Evolutionary conservation across 2,113 vertebrate genomes (phyloP), one percentile per base, ranked within the genome.

Genomic region (Sylvilagus bachmani): DNA sequence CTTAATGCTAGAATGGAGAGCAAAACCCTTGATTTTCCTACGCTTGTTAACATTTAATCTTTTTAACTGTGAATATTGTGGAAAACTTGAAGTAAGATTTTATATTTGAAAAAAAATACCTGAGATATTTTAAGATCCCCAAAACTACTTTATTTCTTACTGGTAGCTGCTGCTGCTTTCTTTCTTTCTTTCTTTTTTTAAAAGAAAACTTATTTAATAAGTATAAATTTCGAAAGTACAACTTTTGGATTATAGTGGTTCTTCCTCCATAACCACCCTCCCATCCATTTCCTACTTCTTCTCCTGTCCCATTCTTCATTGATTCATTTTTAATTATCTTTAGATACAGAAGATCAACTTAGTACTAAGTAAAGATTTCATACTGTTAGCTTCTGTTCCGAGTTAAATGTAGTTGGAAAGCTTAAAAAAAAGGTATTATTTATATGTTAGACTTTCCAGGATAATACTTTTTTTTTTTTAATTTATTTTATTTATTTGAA

Each of bases 1-100:
- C 53, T 90, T 93, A 55, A 74, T 95, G 36, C 66, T 95, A 55
- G 66, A 81, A 49, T n/a, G 12, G 22, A 88, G 17, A 85, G 62
- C 51, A 93, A 91, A 84, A 53, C 25, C 19, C 70, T 58, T 85
- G 73, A 44, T 44, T 70, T 80, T 95, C 67, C 38, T 91, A 8
- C 36, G 22, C 19, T 79, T 87, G 22, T 70, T 79, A 88, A 62
- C 3, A 62, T 27, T 82, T 83, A 90, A 83, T 90, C 78, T 83
- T 84, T 95, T 77, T 77, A 90, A 70, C 24, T 9, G 6, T 75
- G 31, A 69, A 55, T 86, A 67, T 90, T 66, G 16, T 82, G n/a
- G 51, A 67, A 82, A 3, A 92, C 24, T 70, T n/a, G 1, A 82
- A 89, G n/a, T 92, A 44, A 49, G 64, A 14, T 82, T 82, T 91